Evolutionary conservation across 2,797 vertebrate genomes (phyloP).

Genomic region (Hipposideros larvatus): DNA sequence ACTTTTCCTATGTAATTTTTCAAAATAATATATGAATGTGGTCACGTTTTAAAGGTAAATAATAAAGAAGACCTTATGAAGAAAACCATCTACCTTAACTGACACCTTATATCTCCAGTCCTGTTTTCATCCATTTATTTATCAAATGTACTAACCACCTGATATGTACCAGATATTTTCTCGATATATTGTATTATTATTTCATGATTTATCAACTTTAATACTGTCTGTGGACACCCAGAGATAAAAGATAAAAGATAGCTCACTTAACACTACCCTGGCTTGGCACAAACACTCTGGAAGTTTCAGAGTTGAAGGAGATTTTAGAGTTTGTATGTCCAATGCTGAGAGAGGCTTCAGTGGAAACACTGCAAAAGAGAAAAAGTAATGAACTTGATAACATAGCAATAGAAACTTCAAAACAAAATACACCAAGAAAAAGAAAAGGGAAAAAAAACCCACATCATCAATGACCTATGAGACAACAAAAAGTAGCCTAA

Average conservation of each 20-base stretch:
- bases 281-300: neutral
- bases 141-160: neutral
- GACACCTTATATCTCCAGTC: neutral
- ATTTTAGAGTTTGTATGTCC: neutral
- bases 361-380: neutral
- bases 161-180: neutral
- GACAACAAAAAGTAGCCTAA: neutral
- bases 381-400: neutral
- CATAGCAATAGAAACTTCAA: neutral
- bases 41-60: neutral
- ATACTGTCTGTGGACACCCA: neutral
- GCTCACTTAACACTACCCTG: neutral
- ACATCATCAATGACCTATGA: neutral
- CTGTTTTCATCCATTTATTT: neutral
- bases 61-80: neutral
- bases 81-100: neutral
- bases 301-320: neutral
- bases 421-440: neutral
- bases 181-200: neutral
- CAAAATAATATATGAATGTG: neutral
- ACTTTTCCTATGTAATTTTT: neutral
- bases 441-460: neutral
- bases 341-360: neutral
- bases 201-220: conserved; percentile 3
- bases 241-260: neutral